These are phyloP conservation scores for Atherinosoma microstoma DNA, from an alignment of 2,797 vertebrate species.

Conservation along the genomic window DNA sequence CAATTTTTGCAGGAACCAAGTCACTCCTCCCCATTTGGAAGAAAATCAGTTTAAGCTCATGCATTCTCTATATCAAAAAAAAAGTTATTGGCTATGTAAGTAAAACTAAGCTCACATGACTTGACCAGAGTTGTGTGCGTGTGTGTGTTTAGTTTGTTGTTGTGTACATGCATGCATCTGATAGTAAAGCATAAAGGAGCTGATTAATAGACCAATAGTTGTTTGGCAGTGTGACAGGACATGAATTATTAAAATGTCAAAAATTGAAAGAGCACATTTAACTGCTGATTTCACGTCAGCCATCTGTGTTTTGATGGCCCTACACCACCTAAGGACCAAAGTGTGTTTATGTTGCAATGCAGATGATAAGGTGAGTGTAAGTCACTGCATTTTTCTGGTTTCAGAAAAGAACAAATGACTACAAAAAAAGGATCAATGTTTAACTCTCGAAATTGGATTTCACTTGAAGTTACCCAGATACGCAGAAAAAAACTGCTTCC, in stretches of 20 bases:
- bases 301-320: not conserved
- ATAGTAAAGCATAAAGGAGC: not conserved
- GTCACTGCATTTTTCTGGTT: not conserved
- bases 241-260: no score
- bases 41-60: no score
- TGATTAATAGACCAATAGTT: not conserved
- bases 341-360: conserved; percentile 3
- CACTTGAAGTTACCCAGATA: not conserved
- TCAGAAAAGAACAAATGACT: conserved; percentile 1
- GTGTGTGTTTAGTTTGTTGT: not conserved
- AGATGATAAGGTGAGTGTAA: not conserved
- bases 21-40: not conserved
- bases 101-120: not conserved
- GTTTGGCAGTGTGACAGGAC: no score
- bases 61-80: not conserved
- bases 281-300: not conserved
- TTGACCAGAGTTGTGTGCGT: not conserved
- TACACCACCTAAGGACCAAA: not conserved
- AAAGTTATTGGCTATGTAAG: not conserved
- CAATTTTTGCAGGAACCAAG: not conserved
- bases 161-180: not conserved
- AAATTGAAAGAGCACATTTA: no score
- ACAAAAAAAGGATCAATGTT: not conserved
- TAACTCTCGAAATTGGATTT: not conserved
- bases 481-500: not conserved